Evolutionary conservation across 2,888 invertebrate species (phyloP), one percentile per base, ranked within the genome.

Genomic region (Pterobdella sp.): DNA sequence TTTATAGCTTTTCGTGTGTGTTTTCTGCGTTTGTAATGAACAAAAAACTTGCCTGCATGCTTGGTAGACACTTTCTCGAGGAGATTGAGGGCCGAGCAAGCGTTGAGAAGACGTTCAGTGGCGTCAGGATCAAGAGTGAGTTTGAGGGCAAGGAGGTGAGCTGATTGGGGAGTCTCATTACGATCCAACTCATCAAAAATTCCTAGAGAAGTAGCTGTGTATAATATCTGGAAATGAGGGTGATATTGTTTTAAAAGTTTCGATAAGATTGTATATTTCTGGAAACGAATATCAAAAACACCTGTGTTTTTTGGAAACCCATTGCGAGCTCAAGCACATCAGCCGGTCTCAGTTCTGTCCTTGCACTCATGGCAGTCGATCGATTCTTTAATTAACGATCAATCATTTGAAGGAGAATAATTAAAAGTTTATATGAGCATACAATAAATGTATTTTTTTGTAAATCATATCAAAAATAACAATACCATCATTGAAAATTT

Each of bases 111-210:
- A 37, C 78, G 69, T 52, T 78, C 78, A 10, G 78, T 77, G 37
- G 77, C 76, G 49, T 76, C 78, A 7, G 73, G 64, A 66, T 80
- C 76, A 70, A 76, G 77, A 34, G 75, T 69, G 49, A 78, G 75
- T 52, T 77, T 78, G 63, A 74, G 75, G 18, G 80, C 78, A 32
- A 80, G 42, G n/a, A 66, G 71, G 18, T 74, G 76, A 1, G 77
- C 75, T 0, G 79, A 72, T 37, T 76, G 72, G 0, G 78, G 75
- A 35, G 75, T 74, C 4, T 72, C 72, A 14, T 74, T 69, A 1
- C 75, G 70, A 68, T 79, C 78, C 29, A 80, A 72, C 32, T 77
- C 78, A 34, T 80, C 80, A 74, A 80, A 80, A 10, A 80, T 72
- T 0, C 79, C 79, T 32, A 79, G 67, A 42, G 78, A 78, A 10